These are phyloP conservation scores for Sminthurides aquaticus DNA, from an alignment of 2,888 invertebrate genomes.

Conservation along the genomic window DNA sequence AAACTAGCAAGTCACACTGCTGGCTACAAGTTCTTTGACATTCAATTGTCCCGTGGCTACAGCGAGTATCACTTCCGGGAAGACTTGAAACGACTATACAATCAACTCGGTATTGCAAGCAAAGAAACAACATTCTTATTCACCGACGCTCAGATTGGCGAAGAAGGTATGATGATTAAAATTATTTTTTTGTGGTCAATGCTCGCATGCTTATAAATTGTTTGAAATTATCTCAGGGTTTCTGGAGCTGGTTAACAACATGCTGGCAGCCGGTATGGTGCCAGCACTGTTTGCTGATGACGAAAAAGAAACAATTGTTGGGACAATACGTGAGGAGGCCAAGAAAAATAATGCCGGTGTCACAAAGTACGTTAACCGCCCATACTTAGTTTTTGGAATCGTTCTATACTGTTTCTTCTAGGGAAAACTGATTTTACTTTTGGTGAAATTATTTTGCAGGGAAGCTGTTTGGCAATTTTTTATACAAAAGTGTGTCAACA, in stretches of 20 bases:
- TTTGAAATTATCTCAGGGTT: slow-evolving; percentile 51
- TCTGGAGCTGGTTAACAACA: slow-evolving; percentile 83
- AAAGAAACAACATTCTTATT: slow-evolving; percentile 68
- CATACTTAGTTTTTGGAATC: not conserved
- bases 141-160: slow-evolving; percentile 64
- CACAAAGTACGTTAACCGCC: slow-evolving; percentile 55
- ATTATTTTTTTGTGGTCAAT: no score
- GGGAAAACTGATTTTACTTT: no score
- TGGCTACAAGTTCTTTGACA: slow-evolving; percentile 63
- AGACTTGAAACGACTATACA: slow-evolving; percentile 73
- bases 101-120: slow-evolving; percentile 66
- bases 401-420: not conserved
- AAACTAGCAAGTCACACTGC: slow-evolving; percentile 76
- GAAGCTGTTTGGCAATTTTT: slow-evolving; percentile 83
- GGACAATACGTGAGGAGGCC: slow-evolving; percentile 61
- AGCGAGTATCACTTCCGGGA: slow-evolving; percentile 74
- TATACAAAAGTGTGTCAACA: slow-evolving; percentile 65
- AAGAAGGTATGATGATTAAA: slow-evolving; percentile 49
- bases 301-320: slow-evolving; percentile 74
- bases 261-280: slow-evolving; percentile 79
- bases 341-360: slow-evolving; percentile 63
- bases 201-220: not conserved
- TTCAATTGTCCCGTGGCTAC: slow-evolving; percentile 76
- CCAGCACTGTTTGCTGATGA: slow-evolving; percentile 81
- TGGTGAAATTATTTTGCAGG: slow-evolving; percentile 50